Evolutionary conservation across 2,113 vertebrate species (phyloP), one percentile per base, ranked within the genome.

Genomic region (Poeciliopsis retropinna): DNA sequence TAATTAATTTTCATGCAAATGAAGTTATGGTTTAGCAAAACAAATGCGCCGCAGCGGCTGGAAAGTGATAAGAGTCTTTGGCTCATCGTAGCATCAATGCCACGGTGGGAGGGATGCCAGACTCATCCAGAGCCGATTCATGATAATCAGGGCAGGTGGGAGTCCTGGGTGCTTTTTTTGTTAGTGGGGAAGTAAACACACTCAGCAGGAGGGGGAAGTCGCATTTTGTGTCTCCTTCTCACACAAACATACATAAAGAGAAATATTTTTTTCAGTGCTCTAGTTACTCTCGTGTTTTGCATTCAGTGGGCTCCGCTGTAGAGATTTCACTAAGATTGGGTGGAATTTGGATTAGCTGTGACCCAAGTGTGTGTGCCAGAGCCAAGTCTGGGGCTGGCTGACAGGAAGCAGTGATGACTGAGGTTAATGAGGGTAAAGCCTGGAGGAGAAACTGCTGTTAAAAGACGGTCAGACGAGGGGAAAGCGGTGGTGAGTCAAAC

Each of bases 61-160:
- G 79, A 74, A 83, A 78, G 80, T 77, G 84, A 85, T 86, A 79
- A 86, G 87, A 51, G 44, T 85, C 76, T 85, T 73, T 82, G 79
- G 83, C 85, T 79, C 73, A 27, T 0, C 66, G 79, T 0, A 19
- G 82, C 73, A 63, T 82, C 76, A 81, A 71, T 64, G 75, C 72
- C 80, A 8, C 84, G 47, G 0, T 30, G 0, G 30, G 11, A n/a
- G 67, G 54, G 67, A 30, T 25, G 60, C 60, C 60, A 73, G 66
- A 68, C 73, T 69, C 80, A 83, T 80, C 73, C 65, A 4, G 65
- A 78, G 81, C 79, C 69, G 73, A 86, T 84, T 84, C 78, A 85
- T 88, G 87, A 85, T 88, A 89, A 92, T 86, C 79, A 76, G 75
- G 77, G 83, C 82, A 83, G 89, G 86, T 85, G 87, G 80, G 87